phyloP scores from a whole-genome alignment of 2,797 vertebrate species.

The Sebastes cheni region DNA sequence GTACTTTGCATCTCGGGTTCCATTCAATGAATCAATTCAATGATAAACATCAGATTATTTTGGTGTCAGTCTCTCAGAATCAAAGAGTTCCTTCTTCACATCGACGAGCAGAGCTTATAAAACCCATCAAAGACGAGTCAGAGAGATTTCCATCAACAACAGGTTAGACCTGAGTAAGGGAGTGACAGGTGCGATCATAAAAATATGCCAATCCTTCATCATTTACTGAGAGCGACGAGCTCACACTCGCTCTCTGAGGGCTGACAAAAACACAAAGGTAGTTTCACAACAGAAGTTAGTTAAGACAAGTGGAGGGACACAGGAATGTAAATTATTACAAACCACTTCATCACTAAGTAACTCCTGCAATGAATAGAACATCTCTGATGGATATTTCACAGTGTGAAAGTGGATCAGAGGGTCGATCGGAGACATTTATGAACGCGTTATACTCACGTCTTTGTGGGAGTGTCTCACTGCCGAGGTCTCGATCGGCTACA shows the following conservation, averaged over 20 bases:
- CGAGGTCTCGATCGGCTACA: background rate
- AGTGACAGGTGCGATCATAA: slow-evolving; percentile 24
- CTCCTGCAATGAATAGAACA: background rate
- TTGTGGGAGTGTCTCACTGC: background rate
- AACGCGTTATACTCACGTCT: background rate
- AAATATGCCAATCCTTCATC: slow-evolving; percentile 18
- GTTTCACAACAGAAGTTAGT: background rate
- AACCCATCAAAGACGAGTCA: background rate
- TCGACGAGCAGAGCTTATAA: background rate
- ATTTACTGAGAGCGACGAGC: slow-evolving; percentile 13
- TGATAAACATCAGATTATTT: background rate
- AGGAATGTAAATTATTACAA: background rate
- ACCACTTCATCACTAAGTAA: background rate
- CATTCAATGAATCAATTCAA: background rate
- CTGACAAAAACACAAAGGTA: slow-evolving; percentile 3
- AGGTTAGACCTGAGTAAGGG: background rate
- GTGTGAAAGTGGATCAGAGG: background rate
- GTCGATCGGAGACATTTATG: background rate
- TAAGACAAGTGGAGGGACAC: background rate
- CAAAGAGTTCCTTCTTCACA: background rate
- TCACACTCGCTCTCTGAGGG: slow-evolving; percentile 19
- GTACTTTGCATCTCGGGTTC: background rate
- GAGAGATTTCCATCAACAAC: background rate
- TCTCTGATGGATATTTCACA: background rate
- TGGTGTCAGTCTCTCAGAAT: background rate